Evolutionary conservation across 2,888 invertebrate genomes (phyloP).

Genomic region (Polyommatus icarus): DNA sequence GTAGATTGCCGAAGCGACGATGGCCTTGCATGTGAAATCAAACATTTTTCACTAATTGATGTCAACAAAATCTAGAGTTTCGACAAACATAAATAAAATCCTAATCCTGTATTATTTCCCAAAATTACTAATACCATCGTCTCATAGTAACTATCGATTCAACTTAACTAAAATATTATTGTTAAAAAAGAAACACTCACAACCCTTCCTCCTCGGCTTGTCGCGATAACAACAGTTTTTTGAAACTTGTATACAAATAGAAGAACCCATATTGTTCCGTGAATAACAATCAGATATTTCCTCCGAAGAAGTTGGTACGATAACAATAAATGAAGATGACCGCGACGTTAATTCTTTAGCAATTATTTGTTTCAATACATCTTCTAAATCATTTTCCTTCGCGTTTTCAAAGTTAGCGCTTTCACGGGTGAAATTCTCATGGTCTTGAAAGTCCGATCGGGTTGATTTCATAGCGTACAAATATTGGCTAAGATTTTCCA

Average conservation of each 20-base stretch:
- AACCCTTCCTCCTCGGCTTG: background rate
- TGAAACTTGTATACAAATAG: conserved; percentile 49
- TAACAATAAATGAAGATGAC: conserved; percentile 34
- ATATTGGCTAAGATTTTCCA: conserved; percentile 9
- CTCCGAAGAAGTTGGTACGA: conserved; percentile 28
- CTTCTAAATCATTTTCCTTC: background rate
- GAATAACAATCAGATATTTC: conserved; percentile 38
- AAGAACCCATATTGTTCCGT: conserved; percentile 43
- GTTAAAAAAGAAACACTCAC: background rate
- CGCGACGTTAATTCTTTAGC: conserved; percentile 25
- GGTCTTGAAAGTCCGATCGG: conserved; percentile 1
- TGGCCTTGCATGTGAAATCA: no score
- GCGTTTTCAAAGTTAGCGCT: background rate
- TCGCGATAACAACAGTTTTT: conserved; percentile 39
- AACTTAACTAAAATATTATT: background rate
- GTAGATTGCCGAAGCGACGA: no score
- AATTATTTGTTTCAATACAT: conserved; percentile 19
- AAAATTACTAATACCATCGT: no score
- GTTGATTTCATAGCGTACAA: background rate
- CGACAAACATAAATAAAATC: no score
- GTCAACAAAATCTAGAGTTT: no score
- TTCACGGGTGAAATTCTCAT: background rate
- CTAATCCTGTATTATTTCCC: no score
- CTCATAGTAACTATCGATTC: background rate
- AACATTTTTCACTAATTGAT: no score